Base-by-base conservation (phyloP, 2,888 invertebrate species). In the Drosophila nigricruria region DNA sequence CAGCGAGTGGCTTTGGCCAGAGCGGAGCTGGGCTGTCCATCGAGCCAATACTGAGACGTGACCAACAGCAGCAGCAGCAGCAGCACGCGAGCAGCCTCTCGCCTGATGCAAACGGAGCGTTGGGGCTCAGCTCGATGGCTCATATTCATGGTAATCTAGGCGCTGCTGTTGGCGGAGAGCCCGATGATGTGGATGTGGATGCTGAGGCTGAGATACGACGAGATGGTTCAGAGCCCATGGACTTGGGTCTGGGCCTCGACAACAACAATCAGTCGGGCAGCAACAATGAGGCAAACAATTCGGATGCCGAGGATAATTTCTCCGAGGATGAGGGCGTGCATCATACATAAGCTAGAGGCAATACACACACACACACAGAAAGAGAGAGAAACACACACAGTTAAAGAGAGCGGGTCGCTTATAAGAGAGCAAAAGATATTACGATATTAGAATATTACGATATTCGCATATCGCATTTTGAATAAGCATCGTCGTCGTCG, bases 291-390 rank as follows among this genome's bases (percentile, higher is more conserved):
- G 88, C 84, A 43, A 88, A 71, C 56, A 90, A 90, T 59, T 92
- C 92, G 50, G 92, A 92, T 77, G 91, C 84, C 67, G 93, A 93
- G 30, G 93, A 93, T 43, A 92, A 91, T 68, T 93, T 92, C 81
- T 92, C 93, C 49, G 93, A 93, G 77, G 93, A 93, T 72, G 93
- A 93, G 67, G 92, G 92, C 38, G 92, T 91, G 61, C 92, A 92
- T 69, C 92, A 93, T 70, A 92, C 93, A 90, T 92, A 92, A 73
- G 59, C 52, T 25, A 70, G 54, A 47, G 54, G 69, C 57, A 60
- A 25, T 40, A 63, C 30, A 52, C 49, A 49, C 30, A 49, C 5
- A 47, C n/a, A 27, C 27, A 27, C 1, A 27, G 16, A 27, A 2
- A 45, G 25, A 18, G 42, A 0, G 20, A 18, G 2, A 25, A 3